Evolutionary conservation across 2,797 vertebrate genomes (phyloP), one percentile per base, ranked within the genome.

Genomic region (Phrynocephalus vlangalii): DNA sequence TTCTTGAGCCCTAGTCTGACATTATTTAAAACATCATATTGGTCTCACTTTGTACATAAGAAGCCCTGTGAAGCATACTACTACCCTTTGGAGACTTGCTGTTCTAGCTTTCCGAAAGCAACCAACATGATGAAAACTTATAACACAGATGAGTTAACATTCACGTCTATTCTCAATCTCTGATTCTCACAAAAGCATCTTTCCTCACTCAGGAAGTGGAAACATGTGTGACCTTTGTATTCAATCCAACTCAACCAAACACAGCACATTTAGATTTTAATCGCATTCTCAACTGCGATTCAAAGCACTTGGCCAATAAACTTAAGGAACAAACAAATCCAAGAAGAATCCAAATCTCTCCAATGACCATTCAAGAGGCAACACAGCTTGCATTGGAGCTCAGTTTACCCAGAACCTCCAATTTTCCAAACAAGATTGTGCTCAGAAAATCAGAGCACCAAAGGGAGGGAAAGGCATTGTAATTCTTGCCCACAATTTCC

Each of bases 61-160:
- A 63, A 9, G 18, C 33, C 50, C 8, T 44, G 63, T 71, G 82
- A 83, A 84, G 79, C 18, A 18, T 72, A 50, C 20, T 72, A 18
- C n/a, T 72, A 9, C 38, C 18, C 63, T 72, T 56, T 38, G 63
- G 48, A 70, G 52, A 24, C 22, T 44, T 73, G 13, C 26, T 28
- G 30, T 22, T 56, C 66, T 78, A 83, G 48, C 78, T 70, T 76
- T 52, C 24, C 38, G 11, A 20, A 66, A 80, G 11, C 8, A 52
- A 28, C 48, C 38, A 71, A 71, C 24, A 38, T 18, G 30, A 24
- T 72, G 52, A 56, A 81, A 81, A 81, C 30, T 81, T 76, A 52
- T 70, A 81, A 80, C 85, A 73, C 72, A 68, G 92, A 87, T 71
- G 50, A 90, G 18, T 80, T 70, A 91, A 92, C 63, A 18, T 91